Evolutionary conservation across 2,113 vertebrate genomes (phyloP), one percentile per base, ranked within the genome.

Genomic region (sheep (Ovis aries)): DNA sequence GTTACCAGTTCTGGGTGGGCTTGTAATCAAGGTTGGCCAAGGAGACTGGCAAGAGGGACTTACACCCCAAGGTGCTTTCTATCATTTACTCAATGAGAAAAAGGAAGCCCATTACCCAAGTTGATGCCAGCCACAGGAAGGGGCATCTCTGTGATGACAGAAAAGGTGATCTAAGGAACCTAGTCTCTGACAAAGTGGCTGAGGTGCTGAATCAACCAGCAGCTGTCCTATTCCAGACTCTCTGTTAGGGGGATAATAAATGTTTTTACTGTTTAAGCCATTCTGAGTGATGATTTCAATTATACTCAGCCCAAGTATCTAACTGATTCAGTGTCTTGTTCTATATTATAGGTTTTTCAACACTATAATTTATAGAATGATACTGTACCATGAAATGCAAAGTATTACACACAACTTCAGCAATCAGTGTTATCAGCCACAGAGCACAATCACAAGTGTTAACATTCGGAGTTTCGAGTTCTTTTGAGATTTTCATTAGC

Each of bases 211-310:
- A 31, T 48, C 17, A 77, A 50, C 33, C n/a, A 45, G 23, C 53
- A 53, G 43, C 0, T 16, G 19, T 6, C n/a, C 17, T 89, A 14
- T 48, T 91, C 59, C 48, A 50, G 78, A 82, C n/a, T 88, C 71
- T 43, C 71, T 60, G 12, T 67, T 89, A 71, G 55, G 55, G 43
- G 16, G 19, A 87, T 87, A 95, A 82, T 82, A 91, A 93, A 81
- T 78, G 27, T 52, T 80, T 86, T 64, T 82, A 92, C 57, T 78
- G 40, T 64, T 91, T 88, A 94, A 84, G 64, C 45, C 64, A 64
- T 67, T 92, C 91, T 91, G 55, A 94, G 83, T 78, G 91, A 88
- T 27, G 53, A 83, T 91, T 95, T 97, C 88, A 55, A 86, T 91
- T 94, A 88, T 81, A 81, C 23, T 81, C 59, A 91, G 23, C 53